These are phyloP conservation scores for Myrmecobius fasciatus DNA, from an alignment of 2,113 vertebrate species.

Conservation along the genomic window DNA sequence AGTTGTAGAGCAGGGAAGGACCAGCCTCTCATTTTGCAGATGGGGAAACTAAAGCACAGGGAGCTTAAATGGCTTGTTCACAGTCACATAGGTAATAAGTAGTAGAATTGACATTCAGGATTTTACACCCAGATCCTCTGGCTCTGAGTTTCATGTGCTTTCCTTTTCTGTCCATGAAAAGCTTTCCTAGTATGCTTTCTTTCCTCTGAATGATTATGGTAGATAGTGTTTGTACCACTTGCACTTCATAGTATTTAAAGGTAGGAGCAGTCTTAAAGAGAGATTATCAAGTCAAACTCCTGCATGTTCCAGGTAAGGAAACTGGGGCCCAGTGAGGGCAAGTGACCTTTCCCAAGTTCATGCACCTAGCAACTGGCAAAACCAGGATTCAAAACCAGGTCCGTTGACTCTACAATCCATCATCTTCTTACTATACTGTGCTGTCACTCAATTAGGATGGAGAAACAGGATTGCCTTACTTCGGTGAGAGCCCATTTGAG, in stretches of 20 bases:
- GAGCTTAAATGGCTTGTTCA: background rate
- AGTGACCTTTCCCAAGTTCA: background rate
- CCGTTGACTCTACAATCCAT: background rate
- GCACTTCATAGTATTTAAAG: background rate
- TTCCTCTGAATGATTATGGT: background rate
- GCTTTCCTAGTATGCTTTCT: background rate
- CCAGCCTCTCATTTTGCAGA: background rate
- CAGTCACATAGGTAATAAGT: background rate
- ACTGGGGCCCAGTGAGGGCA: background rate
- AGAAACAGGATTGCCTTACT: background rate
- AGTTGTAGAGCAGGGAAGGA: background rate
- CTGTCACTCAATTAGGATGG: background rate
- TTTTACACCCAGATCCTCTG: background rate
- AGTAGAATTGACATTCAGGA: background rate
- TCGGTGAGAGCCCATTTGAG: background rate
- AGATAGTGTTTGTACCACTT: background rate
- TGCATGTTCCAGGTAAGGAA: background rate
- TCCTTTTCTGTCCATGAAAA: background rate
- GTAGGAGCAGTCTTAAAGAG: background rate
- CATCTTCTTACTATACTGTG: background rate
- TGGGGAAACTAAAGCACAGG: background rate
- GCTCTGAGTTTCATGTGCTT: background rate
- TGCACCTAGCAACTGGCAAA: background rate
- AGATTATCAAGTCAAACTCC: background rate
- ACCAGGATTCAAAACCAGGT: background rate